Evolutionary conservation across 1,140 invertebrate species (phyloP), one percentile per base, ranked within the genome.

Genomic region (Cydia fagiglandana): DNA sequence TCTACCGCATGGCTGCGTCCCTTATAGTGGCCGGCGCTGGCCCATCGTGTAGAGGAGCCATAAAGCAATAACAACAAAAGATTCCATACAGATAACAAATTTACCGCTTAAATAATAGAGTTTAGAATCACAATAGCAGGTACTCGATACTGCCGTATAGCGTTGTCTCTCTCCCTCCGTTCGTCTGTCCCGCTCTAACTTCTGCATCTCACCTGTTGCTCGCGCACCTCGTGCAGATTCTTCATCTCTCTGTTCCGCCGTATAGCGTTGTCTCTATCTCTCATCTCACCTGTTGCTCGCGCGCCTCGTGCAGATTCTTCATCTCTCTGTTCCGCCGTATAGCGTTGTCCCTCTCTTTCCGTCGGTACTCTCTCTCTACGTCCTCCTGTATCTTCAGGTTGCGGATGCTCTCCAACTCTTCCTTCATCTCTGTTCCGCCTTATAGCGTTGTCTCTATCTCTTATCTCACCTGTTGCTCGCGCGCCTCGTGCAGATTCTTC

Each of bases 331-430:
- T 93, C 70, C 92, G 90, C 80, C 93, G 91, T 76, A 93, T 85
- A 34, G 93, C 91, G 0, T 87, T 86, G 45, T 92, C 90, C 5
- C 88, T 80, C 79, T 93, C 93, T 64, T 86, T 88, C 7, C 88
- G 83, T 0, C 93, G 84, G 81, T 91, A 93, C 74, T 93, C 91
- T 3, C 92, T 78, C 77, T 93, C 93, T 15, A 93, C 92, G 76
- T 93, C 93, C 81, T 93, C 93, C 74, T 93, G 92, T 56, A 93
- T 93, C 84, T 93, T 93, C 34, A 93, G 78, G 77, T 93, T 92
- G n/a, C 93, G 80, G 56, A 93, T 92, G 6, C 87, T 78, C 34
- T 93, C 93, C 78, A 93, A 61, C 77, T 93, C 92, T 70, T 92
- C 90, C 74, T 91, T 91, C 9, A 93, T 3, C 28, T 28, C 28